Conservation (phyloP, 2,888 invertebrate species). For the Spilosoma lubricipeda region DNA sequence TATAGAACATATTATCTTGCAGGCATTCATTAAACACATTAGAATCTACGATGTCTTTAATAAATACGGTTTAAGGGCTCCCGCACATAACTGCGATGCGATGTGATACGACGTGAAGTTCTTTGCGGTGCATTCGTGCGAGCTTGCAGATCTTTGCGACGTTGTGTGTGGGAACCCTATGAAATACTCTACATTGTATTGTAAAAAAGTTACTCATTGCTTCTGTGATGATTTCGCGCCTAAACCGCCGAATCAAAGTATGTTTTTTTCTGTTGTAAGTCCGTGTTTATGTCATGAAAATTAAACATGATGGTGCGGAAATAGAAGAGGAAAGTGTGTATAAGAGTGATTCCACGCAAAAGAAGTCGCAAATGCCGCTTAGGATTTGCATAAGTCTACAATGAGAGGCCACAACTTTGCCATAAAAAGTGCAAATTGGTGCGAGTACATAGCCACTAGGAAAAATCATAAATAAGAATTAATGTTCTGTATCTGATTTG, state of each 20-base stretch:
- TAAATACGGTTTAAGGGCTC: too few relatives aligned
- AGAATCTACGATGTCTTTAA: not conserved
- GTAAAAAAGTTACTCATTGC: not conserved
- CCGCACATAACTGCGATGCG: too few relatives aligned
- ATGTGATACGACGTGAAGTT: too few relatives aligned
- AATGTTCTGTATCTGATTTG: constrained; percentile 12
- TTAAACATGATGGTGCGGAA: not conserved
- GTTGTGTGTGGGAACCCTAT: too few relatives aligned
- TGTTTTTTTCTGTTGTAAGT: not conserved
- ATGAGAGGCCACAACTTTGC: not conserved
- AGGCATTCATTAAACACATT: not conserved
- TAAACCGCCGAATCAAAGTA: not conserved
- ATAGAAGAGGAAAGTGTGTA: not conserved
- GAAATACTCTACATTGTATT: not conserved
- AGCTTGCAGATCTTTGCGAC: too few relatives aligned
- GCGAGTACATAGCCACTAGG: not conserved
- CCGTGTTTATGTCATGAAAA: not conserved
- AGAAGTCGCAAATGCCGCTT: not conserved
- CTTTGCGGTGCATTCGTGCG: too few relatives aligned
- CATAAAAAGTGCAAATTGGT: too few relatives aligned
- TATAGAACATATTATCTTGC: not conserved
- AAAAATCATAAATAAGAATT: constrained; percentile 15
- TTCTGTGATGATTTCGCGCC: not conserved
- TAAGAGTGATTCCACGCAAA: not conserved
- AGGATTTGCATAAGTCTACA: not conserved